Base-by-base conservation (phyloP, 2,888 invertebrate genomes). In the Drosophila robusta region DNA sequence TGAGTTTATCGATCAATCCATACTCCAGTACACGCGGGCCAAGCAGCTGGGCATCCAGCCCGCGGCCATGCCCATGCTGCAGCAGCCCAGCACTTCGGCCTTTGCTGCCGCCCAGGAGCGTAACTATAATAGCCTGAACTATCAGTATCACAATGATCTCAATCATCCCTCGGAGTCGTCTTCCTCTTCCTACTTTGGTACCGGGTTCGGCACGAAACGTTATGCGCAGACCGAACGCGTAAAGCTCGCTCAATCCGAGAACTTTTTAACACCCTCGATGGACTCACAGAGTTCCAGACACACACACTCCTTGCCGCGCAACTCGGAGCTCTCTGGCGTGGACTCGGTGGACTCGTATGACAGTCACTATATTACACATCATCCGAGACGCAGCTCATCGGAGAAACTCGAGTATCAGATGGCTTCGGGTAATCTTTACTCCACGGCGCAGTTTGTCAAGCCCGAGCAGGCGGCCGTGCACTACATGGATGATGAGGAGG, bases 331-430 rank as follows among this genome's bases (percentile, higher is more conserved):
- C 3, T 92, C 92, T 18, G 92, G 92, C 26, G 91, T 92, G 8
- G 92, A 92, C 62, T 92, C 92, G 3, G 89, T 92, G 14, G 92
- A 92, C 57, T 92, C 92, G 1, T 92, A 92, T 62, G 92, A 92
- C 41, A 92, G 92, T 70, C 92, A 92, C 71, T 92, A 92, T 60
- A 80, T 91, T 14, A 91, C 92, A 16, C 92, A 92, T 80, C 91
- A 92, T 70, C 78, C 78, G 0, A 58, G 60, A 38, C 73, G 67
- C 1, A 75, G 64, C n/a, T 92, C 92, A 5, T 90, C 91, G 0
- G 92, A 92, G 60, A 90, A 94, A 70, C 92, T 94, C 74, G 94
- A 94, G 90, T 94, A 93, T 92, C 94, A 94, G 91, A 92, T 94
- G 51, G 93, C 94, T 49, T 93, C 94, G 89, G 91, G 92, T 74